A percentile compares a stretch with the other conserved stretches of the same genome.
Conservation (phyloP, 1,140 invertebrate species). For the Tetramorium simillimum region DNA sequence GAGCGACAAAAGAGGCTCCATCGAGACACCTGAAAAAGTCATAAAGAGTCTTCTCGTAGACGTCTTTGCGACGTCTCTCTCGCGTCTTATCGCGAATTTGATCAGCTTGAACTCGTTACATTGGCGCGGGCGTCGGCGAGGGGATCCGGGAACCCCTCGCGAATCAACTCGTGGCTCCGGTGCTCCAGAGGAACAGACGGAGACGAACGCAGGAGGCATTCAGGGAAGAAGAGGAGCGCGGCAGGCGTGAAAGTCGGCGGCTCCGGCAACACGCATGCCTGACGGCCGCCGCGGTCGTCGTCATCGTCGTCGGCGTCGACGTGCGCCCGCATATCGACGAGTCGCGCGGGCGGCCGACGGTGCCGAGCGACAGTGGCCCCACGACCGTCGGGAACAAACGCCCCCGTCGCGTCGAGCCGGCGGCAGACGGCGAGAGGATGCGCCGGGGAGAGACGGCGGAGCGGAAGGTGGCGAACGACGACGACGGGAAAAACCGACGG, state of each 20-base stretch:
- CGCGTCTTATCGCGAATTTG: not conserved
- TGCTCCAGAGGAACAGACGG: not conserved
- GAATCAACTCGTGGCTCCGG: slow-evolving; percentile 28
- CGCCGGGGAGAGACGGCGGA: slow-evolving; percentile 6
- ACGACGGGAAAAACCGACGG: slow-evolving; percentile 3
- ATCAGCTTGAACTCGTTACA: slow-evolving; percentile 20
- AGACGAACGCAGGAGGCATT: not conserved
- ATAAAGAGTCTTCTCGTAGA: not conserved
- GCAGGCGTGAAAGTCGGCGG: slow-evolving; percentile 27
- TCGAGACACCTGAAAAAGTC: not conserved
- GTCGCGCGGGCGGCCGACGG: not conserved
- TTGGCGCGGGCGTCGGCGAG: not conserved
- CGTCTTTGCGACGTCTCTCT: not conserved
- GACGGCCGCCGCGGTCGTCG: not conserved
- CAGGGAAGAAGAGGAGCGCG: not conserved
- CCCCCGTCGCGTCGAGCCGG: not conserved
- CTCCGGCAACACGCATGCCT: slow-evolving; percentile 51
- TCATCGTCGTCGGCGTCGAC: not conserved
- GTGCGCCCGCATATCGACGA: slow-evolving; percentile 35
- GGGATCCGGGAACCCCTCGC: not conserved
- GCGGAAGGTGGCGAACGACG: not conserved
- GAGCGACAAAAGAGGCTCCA: not conserved
- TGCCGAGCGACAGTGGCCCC: slow-evolving; percentile 8
- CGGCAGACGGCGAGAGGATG: slow-evolving; percentile 25
- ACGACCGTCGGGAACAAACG: not conserved